Evolutionary conservation across 2,888 invertebrate genomes (phyloP).

Genomic region (Patella depressa): DNA sequence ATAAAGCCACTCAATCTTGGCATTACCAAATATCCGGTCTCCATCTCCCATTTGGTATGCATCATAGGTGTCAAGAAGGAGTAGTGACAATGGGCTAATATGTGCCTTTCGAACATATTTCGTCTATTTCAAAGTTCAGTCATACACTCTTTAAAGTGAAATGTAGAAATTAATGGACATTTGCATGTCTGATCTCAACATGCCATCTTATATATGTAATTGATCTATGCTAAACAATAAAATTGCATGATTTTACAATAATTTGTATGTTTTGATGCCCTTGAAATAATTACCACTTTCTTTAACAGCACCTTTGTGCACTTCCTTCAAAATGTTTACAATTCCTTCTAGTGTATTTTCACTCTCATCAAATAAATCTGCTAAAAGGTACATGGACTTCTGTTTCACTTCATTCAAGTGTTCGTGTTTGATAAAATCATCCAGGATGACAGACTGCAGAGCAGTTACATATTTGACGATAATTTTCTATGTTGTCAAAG

Average conservation of each 20-base stretch:
- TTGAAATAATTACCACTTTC: not conserved
- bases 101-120: too few relatives aligned
- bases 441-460: not conserved
- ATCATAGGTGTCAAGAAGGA: too few relatives aligned
- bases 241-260: not conserved
- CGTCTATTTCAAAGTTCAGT: not conserved
- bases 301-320: conserved; percentile 2
- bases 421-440: not conserved
- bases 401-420: conserved; percentile 3
- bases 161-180: too few relatives aligned
- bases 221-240: too few relatives aligned
- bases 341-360: not conserved
- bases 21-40: not conserved
- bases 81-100: too few relatives aligned
- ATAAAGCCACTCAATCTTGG: conserved; percentile 6
- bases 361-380: conserved; percentile 7
- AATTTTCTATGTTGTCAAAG: not conserved
- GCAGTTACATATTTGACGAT: not conserved
- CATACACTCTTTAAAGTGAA: too few relatives aligned
- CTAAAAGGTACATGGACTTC: not conserved
- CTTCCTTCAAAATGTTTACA: not conserved
- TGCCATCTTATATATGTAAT: too few relatives aligned
- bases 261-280: not conserved
- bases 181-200: too few relatives aligned
- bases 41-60: not conserved